These are phyloP conservation scores for Lordiphosa andalusiaca DNA, from an alignment of 2,888 invertebrate genomes.

Conservation along the genomic window DNA sequence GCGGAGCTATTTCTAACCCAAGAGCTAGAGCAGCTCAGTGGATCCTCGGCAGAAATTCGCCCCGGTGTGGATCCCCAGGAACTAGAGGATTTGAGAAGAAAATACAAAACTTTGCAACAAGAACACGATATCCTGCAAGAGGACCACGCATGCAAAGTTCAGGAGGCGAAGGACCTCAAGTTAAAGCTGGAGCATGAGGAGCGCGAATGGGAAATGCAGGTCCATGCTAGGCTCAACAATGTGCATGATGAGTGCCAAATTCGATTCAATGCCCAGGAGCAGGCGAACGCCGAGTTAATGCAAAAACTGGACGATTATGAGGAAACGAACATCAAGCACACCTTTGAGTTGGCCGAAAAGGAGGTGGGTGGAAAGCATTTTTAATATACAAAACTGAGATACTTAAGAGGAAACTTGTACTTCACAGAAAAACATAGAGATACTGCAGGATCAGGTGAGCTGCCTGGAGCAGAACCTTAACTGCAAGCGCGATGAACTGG, in stretches of 20 bases:
- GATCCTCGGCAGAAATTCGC: constrained; percentile 26
- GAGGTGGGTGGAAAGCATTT: constrained; percentile 62
- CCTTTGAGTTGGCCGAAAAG: constrained; percentile 71
- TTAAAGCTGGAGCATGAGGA: constrained; percentile 43
- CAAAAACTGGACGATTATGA: constrained; percentile 73
- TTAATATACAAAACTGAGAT: too few relatives aligned
- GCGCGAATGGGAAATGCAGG: constrained; percentile 21
- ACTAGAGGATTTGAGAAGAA: constrained; percentile 60
- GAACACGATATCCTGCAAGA: constrained; percentile 65
- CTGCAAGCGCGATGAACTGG: constrained; percentile 77
- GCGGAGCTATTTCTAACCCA: constrained; percentile 74
- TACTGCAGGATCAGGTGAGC: constrained; percentile 75
- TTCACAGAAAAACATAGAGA: constrained; percentile 74
- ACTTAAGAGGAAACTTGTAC: too few relatives aligned
- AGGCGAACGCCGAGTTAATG: constrained; percentile 74
- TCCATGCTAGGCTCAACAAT: constrained; percentile 17
- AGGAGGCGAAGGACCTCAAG: constrained; percentile 48
- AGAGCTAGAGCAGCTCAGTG: constrained; percentile 73
- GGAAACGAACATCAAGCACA: constrained; percentile 60
- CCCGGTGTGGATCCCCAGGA: constrained; percentile 44
- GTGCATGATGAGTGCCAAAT: constrained; percentile 43
- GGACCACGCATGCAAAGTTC: constrained; percentile 57
- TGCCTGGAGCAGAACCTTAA: constrained; percentile 78
- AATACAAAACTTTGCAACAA: constrained; percentile 46
- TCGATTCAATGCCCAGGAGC: constrained; percentile 56